Evolutionary conservation across 2,797 vertebrate genomes (phyloP), one percentile per base, ranked within the genome.

Genomic region (Oreonectes daqikongensis): DNA sequence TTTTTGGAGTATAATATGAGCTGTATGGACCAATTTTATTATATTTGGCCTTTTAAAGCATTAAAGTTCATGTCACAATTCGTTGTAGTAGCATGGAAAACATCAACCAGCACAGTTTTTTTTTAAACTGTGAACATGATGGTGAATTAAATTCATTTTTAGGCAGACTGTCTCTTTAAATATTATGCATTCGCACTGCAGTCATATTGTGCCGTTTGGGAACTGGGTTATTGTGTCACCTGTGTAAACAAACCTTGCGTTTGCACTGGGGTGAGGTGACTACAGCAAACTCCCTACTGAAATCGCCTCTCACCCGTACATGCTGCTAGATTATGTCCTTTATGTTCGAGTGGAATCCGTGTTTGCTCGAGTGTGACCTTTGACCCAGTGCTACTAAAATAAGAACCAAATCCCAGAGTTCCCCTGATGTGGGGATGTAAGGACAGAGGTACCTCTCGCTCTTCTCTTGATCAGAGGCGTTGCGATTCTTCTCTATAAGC

Each of bases 331-430:
- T 57, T 52, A 76, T 57, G 79, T 52, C 48, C 68, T 69, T 77
- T 72, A 65, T 60, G 68, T 40, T 77, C 7, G 53, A 72, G 48
- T 52, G 60, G 57, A 44, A 44, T 65, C 42, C 22, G 15, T 59
- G 24, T 72, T 61, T 71, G 67, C 61, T 72, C 3, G 22, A 66
- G 68, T 50, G 52, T 50, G 69, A 77, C 75, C 79, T 77, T 77
- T 81, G 69, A 26, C 75, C 55, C 67, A 69, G 26, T 69, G 65
- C 17, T 61, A 72, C 75, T 77, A 60, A 72, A 67, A 46, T 61
- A 59, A 70, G 67, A 77, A 70, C 67, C 67, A 64, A 77, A 77
- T 77, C 75, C 75, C 67, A 30, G 75, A 50, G 75, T 70, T 70
- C 67, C 75, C 75, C 67, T 35, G 67, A 77, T 53, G 57, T 63